These are phyloP conservation scores for Augochlorella aurata DNA, from an alignment of 2,888 invertebrate genomes.

Conservation along the genomic window DNA sequence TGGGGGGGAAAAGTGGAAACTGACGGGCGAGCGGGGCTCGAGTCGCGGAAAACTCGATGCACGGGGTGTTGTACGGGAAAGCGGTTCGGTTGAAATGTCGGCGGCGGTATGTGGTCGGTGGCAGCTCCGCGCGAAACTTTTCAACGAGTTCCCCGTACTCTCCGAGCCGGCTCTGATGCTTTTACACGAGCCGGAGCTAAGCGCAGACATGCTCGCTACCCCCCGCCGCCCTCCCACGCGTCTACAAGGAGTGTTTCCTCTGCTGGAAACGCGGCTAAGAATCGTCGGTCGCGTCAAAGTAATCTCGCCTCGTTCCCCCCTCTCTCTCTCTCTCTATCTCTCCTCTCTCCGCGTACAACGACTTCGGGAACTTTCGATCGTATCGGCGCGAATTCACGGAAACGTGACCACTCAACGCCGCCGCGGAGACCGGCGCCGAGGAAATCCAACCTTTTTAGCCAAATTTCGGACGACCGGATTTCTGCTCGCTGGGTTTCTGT, in stretches of 20 bases:
- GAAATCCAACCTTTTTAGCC: not conserved
- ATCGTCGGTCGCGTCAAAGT: conserved; percentile 56
- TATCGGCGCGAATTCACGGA: conserved; percentile 22
- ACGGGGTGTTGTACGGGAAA: conserved; percentile 64
- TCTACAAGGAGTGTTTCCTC: conserved; percentile 25
- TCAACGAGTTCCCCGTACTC: conserved; percentile 64
- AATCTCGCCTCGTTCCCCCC: conserved; percentile 41
- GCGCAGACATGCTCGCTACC: conserved; percentile 23
- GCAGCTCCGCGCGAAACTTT: conserved; percentile 60
- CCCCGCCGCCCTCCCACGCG: not conserved
- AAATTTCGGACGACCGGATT: not conserved
- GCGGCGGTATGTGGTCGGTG: conserved; percentile 10
- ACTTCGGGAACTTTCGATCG: conserved; percentile 43
- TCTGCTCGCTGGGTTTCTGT: not conserved
- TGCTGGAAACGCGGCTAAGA: conserved; percentile 40
- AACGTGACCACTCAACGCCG: conserved; percentile 40
- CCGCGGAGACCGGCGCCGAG: not conserved
- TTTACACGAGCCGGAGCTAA: conserved; percentile 24
- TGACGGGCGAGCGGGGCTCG: conserved; percentile 1
- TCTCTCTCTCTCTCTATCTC: no score
- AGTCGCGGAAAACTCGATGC: conserved; percentile 60
- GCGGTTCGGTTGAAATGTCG: conserved; percentile 65
- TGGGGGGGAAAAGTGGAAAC: conserved; percentile 22
- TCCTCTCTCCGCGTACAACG: not conserved
- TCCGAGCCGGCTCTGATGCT: conserved; percentile 40